Evolutionary conservation across 2,888 invertebrate genomes (phyloP).

Genomic region (Athalia circularis): DNA sequence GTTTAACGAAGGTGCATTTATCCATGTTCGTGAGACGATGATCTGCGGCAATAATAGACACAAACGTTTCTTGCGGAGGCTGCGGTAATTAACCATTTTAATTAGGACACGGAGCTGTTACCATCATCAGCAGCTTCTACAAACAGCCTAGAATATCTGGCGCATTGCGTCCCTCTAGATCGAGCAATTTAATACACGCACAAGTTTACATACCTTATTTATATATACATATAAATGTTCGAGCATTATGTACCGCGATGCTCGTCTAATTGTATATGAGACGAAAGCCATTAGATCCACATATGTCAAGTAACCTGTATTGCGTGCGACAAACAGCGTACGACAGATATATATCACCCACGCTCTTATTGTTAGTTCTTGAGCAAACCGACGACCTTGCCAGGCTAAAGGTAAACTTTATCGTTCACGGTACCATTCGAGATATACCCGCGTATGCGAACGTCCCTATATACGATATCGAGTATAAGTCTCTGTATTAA

Average conservation of each 20-base stretch:
- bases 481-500: too few relatives aligned
- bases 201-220: not conserved
- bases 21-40: not conserved
- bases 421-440: not conserved
- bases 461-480: too few relatives aligned
- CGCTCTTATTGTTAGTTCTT: not conserved
- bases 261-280: too few relatives aligned
- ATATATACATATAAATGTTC: not conserved
- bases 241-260: too few relatives aligned
- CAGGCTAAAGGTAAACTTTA: not conserved
- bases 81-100: conserved; percentile 56
- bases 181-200: not conserved
- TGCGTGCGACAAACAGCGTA: not conserved
- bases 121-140: conserved; percentile 51
- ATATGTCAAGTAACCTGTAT: not conserved
- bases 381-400: conserved; percentile 11
- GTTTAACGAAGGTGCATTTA: not conserved
- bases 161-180: conserved; percentile 39
- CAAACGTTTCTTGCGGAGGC: not conserved
- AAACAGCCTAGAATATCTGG: conserved; percentile 52
- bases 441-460: too few relatives aligned
- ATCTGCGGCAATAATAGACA: not conserved
- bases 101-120: conserved; percentile 52
- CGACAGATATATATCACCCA: conserved; percentile 11
- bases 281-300: not conserved